phyloP scores from a whole-genome alignment of 2,113 vertebrate species.

The Hoplias malabaricus region DNA sequence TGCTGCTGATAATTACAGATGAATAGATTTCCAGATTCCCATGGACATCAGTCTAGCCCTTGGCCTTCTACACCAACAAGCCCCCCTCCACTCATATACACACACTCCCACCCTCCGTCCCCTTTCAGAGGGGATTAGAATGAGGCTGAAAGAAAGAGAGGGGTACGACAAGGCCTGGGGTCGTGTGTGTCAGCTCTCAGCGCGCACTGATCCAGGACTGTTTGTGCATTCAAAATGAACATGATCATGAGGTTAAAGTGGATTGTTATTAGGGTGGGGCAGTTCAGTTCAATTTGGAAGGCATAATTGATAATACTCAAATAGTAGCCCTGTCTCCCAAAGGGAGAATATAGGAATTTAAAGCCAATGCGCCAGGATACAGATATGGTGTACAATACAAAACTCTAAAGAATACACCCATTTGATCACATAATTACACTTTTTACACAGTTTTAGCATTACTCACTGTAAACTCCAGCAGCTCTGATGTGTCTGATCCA shows the following conservation, averaged over 20 bases:
- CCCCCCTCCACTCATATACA: slow-evolving; percentile 44
- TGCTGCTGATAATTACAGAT: slow-evolving; percentile 79
- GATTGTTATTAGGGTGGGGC: not conserved
- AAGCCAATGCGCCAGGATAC: too few species aligned
- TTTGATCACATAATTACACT: too few species aligned
- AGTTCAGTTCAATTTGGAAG: too few species aligned
- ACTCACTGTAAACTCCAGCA: too few species aligned
- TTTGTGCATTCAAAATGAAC: slow-evolving; percentile 3
- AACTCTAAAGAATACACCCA: too few species aligned
- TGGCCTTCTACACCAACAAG: slow-evolving; percentile 65
- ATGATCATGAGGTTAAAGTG: not conserved
- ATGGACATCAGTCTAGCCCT: slow-evolving; percentile 69
- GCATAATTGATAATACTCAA: too few species aligned
- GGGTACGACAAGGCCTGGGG: not conserved
- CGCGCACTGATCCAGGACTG: not conserved
- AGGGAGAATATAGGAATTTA: too few species aligned
- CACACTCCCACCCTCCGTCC: slow-evolving; percentile 41
- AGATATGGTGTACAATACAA: too few species aligned
- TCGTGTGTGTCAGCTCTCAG: not conserved
- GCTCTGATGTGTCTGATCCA: too few species aligned
- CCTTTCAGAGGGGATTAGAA: slow-evolving; percentile 68
- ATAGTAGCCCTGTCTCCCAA: too few species aligned
- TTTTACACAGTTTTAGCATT: too few species aligned
- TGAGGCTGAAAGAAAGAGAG: slow-evolving; percentile 1
- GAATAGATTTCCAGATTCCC: slow-evolving; percentile 77